Percentiles rank a stretch among this genome's conserved stretches.
Conservation (phyloP, 2,797 vertebrate genomes). For the Crocidura indochinensis region DNA sequence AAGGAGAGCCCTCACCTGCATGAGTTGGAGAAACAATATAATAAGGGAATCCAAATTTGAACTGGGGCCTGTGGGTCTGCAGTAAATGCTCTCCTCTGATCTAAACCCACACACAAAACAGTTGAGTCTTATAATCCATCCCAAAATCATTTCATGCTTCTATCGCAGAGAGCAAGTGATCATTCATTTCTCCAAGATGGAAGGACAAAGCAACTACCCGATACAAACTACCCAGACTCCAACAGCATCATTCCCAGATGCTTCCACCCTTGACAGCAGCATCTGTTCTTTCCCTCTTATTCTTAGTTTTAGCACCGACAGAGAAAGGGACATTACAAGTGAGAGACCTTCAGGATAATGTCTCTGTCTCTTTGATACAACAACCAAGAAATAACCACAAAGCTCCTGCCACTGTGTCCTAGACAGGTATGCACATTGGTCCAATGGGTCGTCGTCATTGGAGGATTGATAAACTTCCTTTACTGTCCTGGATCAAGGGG, state of each 20-base stretch:
- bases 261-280: background rate
- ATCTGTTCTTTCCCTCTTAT: background rate
- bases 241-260: background rate
- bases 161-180: background rate
- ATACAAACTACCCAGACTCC: no score
- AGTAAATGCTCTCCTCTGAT: slow-evolving; percentile 83
- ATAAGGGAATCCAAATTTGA: background rate
- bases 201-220: no score
- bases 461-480: no score
- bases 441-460: background rate
- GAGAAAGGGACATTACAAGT: background rate
- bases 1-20: no score
- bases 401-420: no score
- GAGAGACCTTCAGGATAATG: background rate
- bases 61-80: slow-evolving; percentile 72
- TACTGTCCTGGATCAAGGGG: no score
- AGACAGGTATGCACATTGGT: background rate
- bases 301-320: background rate
- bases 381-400: background rate
- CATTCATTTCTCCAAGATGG: no score
- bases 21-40: background rate
- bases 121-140: background rate
- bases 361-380: background rate
- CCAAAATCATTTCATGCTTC: background rate
- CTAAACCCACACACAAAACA: background rate